Conservation (phyloP, 53 echinoderm and acorn worm species). For the Apostichopus leukothele region DNA sequence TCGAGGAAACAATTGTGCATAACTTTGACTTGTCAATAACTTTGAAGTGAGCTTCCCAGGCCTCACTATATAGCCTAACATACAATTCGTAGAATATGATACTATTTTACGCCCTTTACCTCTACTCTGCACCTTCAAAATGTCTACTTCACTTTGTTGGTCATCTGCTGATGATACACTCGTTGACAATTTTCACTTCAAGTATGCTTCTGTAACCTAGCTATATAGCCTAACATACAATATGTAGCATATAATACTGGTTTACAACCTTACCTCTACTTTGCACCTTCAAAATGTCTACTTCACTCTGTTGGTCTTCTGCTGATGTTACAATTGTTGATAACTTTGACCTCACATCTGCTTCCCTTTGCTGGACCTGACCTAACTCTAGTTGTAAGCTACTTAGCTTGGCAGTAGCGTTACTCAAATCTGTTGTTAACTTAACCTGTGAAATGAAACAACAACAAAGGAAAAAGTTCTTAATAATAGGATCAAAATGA, state of each 20-base stretch:
- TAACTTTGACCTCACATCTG: conserved; percentile 72
- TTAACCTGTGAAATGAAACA: conserved; percentile 58
- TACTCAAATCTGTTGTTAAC: conserved; percentile 84
- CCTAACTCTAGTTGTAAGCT: conserved; percentile 81
- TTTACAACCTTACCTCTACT: conserved; percentile 55
- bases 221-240: too few species aligned
- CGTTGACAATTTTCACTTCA: conserved; percentile 67
- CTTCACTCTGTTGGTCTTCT: conserved; percentile 73
- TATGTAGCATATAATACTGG: not conserved
- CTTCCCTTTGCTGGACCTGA: conserved; percentile 82
- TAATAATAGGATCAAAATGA: too few species aligned
- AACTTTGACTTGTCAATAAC: too few species aligned
- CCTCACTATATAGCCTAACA: too few species aligned
- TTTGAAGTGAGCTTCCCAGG: too few species aligned
- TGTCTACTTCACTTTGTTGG: conserved; percentile 73
- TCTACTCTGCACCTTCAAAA: conserved; percentile 39
- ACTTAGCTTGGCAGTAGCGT: conserved; percentile 86
- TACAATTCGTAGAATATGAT: too few species aligned
- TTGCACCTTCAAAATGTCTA: conserved; percentile 71
- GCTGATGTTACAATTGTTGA: conserved; percentile 62
- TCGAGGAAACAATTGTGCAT: too few species aligned
- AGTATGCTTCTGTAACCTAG: conserved; percentile 52
- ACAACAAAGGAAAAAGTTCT: too few species aligned
- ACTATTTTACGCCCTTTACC: too few species aligned
- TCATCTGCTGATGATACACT: conserved; percentile 69